Percentiles rank a stretch among this genome's conserved stretches.
phyloP scores from a whole-genome alignment of 2,113 vertebrate genomes.

The Pteronura brasiliensis region DNA sequence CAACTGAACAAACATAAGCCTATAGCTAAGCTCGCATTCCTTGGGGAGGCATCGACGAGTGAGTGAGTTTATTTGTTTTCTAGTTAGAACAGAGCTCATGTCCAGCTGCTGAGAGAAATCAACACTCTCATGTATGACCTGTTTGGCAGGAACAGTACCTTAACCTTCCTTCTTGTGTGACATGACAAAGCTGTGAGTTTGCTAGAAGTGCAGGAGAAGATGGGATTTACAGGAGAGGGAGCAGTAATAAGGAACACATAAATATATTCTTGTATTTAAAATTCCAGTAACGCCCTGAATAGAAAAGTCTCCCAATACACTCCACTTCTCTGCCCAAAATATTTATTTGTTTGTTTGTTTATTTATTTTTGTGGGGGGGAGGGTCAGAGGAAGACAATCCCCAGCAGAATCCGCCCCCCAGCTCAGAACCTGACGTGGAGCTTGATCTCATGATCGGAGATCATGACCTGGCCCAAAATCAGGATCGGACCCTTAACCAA shows the following conservation, averaged over 20 bases:
- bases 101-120: not conserved
- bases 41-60: not conserved
- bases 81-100: not conserved
- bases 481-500: not conserved
- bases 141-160: not conserved
- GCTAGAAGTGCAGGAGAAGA: not conserved
- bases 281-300: not conserved
- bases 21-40: not conserved
- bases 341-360: not conserved
- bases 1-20: not conserved
- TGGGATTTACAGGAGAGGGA: not conserved
- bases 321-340: not conserved
- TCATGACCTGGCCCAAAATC: not conserved
- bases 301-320: not conserved
- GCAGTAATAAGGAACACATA: not conserved
- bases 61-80: slow-evolving; percentile 41
- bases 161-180: not conserved
- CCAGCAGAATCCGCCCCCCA: not conserved
- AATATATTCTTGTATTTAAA: not conserved
- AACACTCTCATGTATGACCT: not conserved
- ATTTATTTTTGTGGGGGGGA: not conserved
- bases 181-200: not conserved
- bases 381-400: not conserved
- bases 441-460: not conserved
- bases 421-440: not conserved